phyloP scores from a whole-genome alignment of 2,113 vertebrate species.

The Euleptes europaea region DNA sequence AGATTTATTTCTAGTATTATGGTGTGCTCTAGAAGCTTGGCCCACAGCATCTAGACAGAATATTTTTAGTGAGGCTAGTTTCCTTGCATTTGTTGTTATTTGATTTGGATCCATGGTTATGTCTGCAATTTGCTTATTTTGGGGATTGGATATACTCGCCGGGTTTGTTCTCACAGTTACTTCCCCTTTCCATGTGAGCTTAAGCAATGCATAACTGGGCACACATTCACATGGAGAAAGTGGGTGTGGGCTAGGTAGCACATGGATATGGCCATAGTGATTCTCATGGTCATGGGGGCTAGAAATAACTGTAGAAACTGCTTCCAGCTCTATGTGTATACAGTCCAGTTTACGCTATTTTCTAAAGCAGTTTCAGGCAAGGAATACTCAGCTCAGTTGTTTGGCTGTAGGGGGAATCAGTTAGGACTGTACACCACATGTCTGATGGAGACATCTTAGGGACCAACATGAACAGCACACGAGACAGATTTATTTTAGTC shows the following conservation, averaged over 20 bases:
- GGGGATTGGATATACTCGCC: background rate
- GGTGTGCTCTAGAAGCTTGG: background rate
- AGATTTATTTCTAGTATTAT: conserved; percentile 35
- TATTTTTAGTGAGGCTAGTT: conserved; percentile 37
- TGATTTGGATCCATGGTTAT: conserved; percentile 17
- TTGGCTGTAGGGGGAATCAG: background rate
- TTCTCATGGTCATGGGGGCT: background rate
- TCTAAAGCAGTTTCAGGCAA: no score
- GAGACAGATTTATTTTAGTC: background rate
- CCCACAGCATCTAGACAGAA: background rate
- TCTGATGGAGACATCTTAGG: background rate
- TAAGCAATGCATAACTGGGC: background rate
- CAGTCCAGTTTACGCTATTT: no score
- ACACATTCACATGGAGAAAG: background rate
- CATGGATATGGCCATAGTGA: background rate
- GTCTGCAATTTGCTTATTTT: conserved; percentile 10
- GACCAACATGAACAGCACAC: background rate
- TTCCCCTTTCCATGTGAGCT: background rate
- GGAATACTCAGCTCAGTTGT: no score
- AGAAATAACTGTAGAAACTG: background rate
- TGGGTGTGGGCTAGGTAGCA: background rate
- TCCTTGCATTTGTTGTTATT: background rate
- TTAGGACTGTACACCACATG: background rate
- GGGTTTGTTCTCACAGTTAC: background rate
- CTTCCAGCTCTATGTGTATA: no score